Conservation (phyloP, 2,888 invertebrate genomes). For the Drosophila mimetica region DNA sequence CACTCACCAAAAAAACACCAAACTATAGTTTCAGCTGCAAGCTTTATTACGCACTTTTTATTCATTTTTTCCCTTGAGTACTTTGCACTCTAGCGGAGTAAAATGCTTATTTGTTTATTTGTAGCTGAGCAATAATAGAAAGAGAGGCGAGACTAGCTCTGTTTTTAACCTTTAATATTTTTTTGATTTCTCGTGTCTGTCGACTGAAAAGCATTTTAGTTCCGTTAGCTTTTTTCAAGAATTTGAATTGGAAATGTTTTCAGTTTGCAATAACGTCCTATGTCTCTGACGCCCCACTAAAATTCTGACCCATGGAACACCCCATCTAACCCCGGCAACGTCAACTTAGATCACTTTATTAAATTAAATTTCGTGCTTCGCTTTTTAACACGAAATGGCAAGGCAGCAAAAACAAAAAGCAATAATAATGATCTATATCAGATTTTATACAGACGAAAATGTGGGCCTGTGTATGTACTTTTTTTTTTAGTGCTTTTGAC, state of each 20-base stretch:
- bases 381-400: slow-evolving; percentile 55
- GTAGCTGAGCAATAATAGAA: slow-evolving; percentile 3
- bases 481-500: slow-evolving; percentile 60
- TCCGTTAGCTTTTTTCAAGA: not conserved
- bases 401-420: slow-evolving; percentile 12
- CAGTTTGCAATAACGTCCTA: not conserved
- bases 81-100: slow-evolving; percentile 9
- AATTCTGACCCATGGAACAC: slow-evolving; percentile 16
- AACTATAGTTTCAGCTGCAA: slow-evolving; percentile 50
- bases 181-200: slow-evolving; percentile 8
- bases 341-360: slow-evolving; percentile 49
- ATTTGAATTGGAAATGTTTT: slow-evolving; percentile 13
- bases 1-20: slow-evolving; percentile 19
- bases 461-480: slow-evolving; percentile 18
- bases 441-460: slow-evolving; percentile 27
- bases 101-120: slow-evolving; percentile 18
- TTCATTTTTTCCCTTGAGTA: slow-evolving; percentile 9
- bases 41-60: slow-evolving; percentile 61
- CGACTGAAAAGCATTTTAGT: slow-evolving; percentile 8
- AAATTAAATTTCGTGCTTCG: slow-evolving; percentile 51
- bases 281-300: too few species aligned
- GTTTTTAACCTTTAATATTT: slow-evolving; percentile 6
- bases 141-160: slow-evolving; percentile 2
- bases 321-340: slow-evolving; percentile 6
- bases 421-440: slow-evolving; percentile 45